These are phyloP conservation scores for Telenomus remus DNA, from an alignment of 1,140 invertebrate species.

Conservation along the genomic window DNA sequence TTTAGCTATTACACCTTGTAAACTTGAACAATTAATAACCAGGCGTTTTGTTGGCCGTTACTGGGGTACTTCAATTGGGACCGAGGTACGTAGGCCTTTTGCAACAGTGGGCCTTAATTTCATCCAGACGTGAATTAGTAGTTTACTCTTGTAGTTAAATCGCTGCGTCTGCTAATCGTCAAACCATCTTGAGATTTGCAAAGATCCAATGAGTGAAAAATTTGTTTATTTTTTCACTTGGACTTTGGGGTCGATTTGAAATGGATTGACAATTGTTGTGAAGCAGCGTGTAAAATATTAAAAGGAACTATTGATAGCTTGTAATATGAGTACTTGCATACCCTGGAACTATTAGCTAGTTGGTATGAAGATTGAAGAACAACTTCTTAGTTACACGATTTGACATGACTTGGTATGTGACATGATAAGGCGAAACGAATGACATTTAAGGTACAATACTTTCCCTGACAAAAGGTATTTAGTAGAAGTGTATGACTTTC, in stretches of 20 bases:
- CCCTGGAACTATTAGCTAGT: slow-evolving; percentile 38
- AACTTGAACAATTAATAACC: slow-evolving; percentile 48
- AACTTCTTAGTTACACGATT: slow-evolving; percentile 23
- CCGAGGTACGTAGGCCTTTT: slow-evolving; percentile 59
- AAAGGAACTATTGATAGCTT: slow-evolving; percentile 32
- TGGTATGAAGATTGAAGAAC: slow-evolving; percentile 2
- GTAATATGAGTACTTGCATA: slow-evolving; percentile 43
- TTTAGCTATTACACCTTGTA: slow-evolving; percentile 27
- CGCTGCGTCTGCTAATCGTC: slow-evolving; percentile 4
- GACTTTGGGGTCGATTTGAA: no score
- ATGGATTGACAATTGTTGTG: neutral
- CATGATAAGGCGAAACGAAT: slow-evolving; percentile 33
- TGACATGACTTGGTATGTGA: slow-evolving; percentile 33
- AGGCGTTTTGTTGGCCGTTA: slow-evolving; percentile 59
- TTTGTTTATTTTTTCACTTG: neutral
- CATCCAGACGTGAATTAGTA: slow-evolving; percentile 33
- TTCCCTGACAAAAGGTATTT: slow-evolving; percentile 39
- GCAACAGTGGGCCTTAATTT: slow-evolving; percentile 29
- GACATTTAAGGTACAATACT: slow-evolving; percentile 42
- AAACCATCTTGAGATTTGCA: slow-evolving; percentile 5
- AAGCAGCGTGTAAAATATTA: slow-evolving; percentile 9
- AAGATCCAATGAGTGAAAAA: neutral
- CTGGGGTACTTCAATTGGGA: slow-evolving; percentile 56
- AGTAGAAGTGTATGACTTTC: slow-evolving; percentile 6
- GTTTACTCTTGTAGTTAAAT: slow-evolving; percentile 36